Conservation (phyloP, 2,888 invertebrate genomes). For the Ectobius pallidus region DNA sequence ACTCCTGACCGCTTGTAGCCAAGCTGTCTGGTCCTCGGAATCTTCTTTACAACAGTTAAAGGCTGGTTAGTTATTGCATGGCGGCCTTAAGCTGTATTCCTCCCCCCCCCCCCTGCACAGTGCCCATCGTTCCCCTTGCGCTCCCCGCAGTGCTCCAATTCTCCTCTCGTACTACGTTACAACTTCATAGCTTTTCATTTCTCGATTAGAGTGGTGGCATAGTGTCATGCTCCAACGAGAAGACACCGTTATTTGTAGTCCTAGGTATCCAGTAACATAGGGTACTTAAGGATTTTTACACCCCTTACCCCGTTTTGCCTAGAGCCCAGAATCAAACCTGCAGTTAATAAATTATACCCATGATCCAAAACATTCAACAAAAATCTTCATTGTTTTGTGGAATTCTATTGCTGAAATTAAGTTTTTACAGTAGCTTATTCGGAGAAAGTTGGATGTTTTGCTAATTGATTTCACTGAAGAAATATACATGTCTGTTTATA, state of each 20-base stretch:
- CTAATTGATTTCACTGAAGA: no score
- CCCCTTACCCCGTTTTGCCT: no score
- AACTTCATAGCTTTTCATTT: slow-evolving; percentile 35
- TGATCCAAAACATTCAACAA: no score
- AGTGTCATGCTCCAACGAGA: slow-evolving; percentile 22
- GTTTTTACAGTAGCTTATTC: no score
- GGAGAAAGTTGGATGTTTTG: no score
- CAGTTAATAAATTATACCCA: no score
- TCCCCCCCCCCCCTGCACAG: slow-evolving; percentile 15
- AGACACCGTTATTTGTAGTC: slow-evolving; percentile 7
- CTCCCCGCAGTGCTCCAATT: slow-evolving; percentile 3
- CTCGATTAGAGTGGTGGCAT: slow-evolving; percentile 28
- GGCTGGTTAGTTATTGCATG: slow-evolving; percentile 30
- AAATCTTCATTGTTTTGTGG: no score
- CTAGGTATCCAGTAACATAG: no score
- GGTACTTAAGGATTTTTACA: no score
- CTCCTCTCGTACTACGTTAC: slow-evolving; percentile 20
- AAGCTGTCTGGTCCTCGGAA: slow-evolving; percentile 28
- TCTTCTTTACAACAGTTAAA: slow-evolving; percentile 26
- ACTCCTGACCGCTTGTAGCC: slow-evolving; percentile 26
- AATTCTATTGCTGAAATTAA: no score
- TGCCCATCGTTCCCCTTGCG: neutral
- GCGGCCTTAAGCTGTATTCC: slow-evolving; percentile 22
- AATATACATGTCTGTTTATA: no score
- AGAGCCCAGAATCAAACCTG: no score